Evolutionary conservation across 1,140 invertebrate species (phyloP).

Genomic region (Diuraphis noxia): DNA sequence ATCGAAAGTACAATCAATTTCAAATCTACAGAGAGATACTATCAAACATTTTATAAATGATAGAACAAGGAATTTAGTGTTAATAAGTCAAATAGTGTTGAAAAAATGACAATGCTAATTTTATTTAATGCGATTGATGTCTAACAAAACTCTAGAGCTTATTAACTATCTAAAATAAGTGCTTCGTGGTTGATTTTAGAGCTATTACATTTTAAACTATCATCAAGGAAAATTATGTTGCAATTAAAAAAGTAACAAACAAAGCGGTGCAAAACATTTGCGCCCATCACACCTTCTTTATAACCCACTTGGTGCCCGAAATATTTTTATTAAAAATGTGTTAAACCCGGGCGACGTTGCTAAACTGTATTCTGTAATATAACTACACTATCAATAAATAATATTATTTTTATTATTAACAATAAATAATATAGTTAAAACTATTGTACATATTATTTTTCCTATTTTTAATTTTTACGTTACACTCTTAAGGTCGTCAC

Average conservation of each 20-base stretch:
- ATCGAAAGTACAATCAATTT: background rate
- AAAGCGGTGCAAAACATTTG: no score
- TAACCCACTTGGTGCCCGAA: no score
- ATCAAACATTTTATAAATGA: background rate
- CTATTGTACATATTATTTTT: no score
- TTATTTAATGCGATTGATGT: background rate
- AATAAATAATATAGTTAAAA: no score
- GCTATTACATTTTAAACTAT: background rate
- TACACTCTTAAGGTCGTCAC: no score
- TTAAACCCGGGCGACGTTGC: no score
- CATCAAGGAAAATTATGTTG: background rate
- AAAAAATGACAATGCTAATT: background rate
- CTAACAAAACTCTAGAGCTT: background rate
- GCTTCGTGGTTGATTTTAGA: background rate
- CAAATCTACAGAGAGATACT: background rate
- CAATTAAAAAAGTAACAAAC: background rate
- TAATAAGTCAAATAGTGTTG: background rate
- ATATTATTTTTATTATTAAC: no score
- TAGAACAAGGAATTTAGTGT: background rate
- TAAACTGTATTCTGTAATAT: no score
- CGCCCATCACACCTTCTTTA: no score
- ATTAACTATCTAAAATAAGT: background rate
- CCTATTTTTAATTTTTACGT: no score
- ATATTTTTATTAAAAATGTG: no score
- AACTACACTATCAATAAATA: no score